These are phyloP conservation scores for Anoplophora glabripennis DNA, from an alignment of 1,140 invertebrate species.

Conservation along the genomic window DNA sequence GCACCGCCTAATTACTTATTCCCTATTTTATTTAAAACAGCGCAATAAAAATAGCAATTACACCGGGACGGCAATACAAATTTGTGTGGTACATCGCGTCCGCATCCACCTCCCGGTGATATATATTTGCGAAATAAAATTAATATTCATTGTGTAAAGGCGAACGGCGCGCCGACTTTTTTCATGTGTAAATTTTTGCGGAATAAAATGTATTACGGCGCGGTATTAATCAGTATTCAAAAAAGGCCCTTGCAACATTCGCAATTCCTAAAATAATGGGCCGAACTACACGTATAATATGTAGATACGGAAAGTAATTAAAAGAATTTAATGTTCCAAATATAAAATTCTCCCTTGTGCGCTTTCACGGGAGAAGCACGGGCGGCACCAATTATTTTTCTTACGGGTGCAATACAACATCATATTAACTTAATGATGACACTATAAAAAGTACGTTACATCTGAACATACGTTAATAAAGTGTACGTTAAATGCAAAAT, in stretches of 20 bases:
- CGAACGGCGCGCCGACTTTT: slow-evolving; percentile 29
- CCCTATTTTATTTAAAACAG: too few relatives aligned
- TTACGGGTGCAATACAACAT: too few relatives aligned
- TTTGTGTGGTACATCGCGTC: too few relatives aligned
- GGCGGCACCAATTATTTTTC: too few relatives aligned
- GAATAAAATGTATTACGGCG: slow-evolving; percentile 40
- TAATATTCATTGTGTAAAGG: slow-evolving; percentile 35
- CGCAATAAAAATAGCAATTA: too few relatives aligned
- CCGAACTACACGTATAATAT: slow-evolving; percentile 45
- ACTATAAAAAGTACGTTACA: too few relatives aligned
- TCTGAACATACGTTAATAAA: too few relatives aligned
- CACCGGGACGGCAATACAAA: too few relatives aligned
- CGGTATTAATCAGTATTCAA: slow-evolving; percentile 43
- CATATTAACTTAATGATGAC: too few relatives aligned
- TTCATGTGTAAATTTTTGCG: slow-evolving; percentile 34
- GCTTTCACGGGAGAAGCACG: background rate
- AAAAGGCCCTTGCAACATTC: slow-evolving; percentile 31
- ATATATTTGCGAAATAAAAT: slow-evolving; percentile 20
- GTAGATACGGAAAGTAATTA: slow-evolving; percentile 46
- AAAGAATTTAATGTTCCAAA: slow-evolving; percentile 46
- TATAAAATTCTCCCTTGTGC: slow-evolving; percentile 41
- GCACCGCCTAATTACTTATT: too few relatives aligned
- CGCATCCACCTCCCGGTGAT: too few relatives aligned
- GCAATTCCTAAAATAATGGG: slow-evolving; percentile 43
- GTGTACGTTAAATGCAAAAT: too few relatives aligned